Evolutionary conservation across 2,888 invertebrate genomes (phyloP).

Genomic region (Drosophila rellima): DNA sequence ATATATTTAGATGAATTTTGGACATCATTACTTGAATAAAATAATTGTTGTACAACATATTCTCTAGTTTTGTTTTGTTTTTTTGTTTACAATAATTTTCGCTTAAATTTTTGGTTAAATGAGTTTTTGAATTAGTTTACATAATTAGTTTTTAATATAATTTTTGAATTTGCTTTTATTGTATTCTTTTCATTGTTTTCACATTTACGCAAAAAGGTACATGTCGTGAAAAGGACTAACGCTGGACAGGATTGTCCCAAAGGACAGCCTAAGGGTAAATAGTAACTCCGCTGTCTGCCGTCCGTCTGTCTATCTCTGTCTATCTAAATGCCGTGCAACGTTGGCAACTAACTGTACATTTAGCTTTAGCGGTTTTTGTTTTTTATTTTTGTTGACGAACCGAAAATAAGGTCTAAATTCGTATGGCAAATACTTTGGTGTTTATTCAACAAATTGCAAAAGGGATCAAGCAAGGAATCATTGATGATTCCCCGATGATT

Average conservation of each 20-base stretch:
- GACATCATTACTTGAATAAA: constrained; percentile 55
- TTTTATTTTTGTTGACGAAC: constrained; percentile 38
- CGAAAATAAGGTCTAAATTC: constrained; percentile 66
- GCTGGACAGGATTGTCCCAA: constrained; percentile 48
- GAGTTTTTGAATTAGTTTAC: constrained; percentile 59
- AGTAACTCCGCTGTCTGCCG: constrained; percentile 10
- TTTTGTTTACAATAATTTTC: constrained; percentile 29
- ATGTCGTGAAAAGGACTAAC: constrained; percentile 79
- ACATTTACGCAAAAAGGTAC: constrained; percentile 82
- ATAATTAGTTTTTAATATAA: constrained; percentile 52
- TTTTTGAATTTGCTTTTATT: constrained; percentile 64
- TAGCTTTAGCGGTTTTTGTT: constrained; percentile 53
- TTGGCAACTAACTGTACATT: constrained; percentile 66
- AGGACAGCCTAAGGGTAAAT: constrained; percentile 49
- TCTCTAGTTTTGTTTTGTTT: constrained; percentile 2
- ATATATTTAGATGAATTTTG: constrained; percentile 37
- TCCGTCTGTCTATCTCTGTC: constrained; percentile 11
- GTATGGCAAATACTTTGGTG: constrained; percentile 82
- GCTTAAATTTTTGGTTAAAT: constrained; percentile 43
- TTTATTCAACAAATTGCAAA: constrained; percentile 56
- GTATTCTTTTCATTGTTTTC: constrained; percentile 82
- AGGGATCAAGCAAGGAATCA: not conserved
- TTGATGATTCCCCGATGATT: not conserved
- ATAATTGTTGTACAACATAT: constrained; percentile 62
- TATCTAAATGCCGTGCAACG: constrained; percentile 61